Percentiles rank a stretch among this genome's conserved stretches.
Evolutionary conservation across 2,113 vertebrate genomes (phyloP).

Genomic region (Cebus imitator): DNA sequence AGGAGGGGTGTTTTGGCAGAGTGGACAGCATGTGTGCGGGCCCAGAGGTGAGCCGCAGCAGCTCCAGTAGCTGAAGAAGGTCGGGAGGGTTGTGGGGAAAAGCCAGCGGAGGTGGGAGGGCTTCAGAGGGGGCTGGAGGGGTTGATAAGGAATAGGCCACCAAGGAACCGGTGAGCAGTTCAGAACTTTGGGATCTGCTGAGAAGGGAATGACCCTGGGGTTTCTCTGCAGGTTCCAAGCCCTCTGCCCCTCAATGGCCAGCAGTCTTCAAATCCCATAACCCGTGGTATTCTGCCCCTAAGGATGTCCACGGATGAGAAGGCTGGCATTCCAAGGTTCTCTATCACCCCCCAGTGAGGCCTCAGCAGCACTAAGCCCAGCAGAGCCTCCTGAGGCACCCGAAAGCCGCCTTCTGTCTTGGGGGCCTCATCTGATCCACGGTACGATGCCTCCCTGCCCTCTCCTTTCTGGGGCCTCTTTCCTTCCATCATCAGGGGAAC

Average conservation of each 20-base stretch:
- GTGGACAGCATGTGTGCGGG: fast-evolving
- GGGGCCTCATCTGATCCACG: fast-evolving
- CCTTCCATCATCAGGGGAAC: neutral
- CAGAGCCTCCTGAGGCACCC: neutral
- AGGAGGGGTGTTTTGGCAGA: neutral
- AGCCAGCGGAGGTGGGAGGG: no score
- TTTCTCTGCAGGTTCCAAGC: neutral
- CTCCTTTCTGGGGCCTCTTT: neutral
- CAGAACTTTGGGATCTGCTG: neutral
- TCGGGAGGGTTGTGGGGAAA: no score
- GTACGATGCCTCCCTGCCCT: fast-evolving
- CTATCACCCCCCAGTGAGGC: neutral
- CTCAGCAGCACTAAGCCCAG: neutral
- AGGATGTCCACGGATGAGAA: fast-evolving
- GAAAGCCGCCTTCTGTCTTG: neutral
- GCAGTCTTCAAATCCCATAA: neutral
- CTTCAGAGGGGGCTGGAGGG: neutral
- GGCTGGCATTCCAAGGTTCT: neutral
- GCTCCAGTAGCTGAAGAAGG: fast-evolving
- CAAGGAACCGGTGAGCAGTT: neutral
- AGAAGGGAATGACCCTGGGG: neutral
- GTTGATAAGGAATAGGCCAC: neutral
- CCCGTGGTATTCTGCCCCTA: neutral
- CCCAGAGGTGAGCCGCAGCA: neutral
- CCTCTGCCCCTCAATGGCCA: neutral